Percentiles rank a stretch among this genome's conserved stretches.
phyloP scores from a whole-genome alignment of 2,797 vertebrate species.

The Simalia tracyae region DNA sequence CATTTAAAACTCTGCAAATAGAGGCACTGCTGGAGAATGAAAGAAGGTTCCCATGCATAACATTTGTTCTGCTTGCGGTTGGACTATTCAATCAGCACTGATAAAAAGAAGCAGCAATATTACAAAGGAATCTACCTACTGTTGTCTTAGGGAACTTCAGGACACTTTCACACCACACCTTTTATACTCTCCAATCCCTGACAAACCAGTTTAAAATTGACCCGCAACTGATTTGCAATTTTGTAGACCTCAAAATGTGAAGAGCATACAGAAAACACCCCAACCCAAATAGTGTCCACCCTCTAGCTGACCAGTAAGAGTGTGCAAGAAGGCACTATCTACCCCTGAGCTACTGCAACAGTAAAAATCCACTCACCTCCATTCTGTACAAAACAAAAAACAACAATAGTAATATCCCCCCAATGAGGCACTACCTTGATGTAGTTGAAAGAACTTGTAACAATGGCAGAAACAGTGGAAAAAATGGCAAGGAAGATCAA shows the following conservation, averaged over 20 bases:
- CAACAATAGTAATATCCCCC: too few species aligned
- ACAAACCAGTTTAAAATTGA: not conserved
- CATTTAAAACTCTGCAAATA: not conserved
- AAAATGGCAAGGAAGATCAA: too few species aligned
- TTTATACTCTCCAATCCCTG: not conserved
- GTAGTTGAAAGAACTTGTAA: too few species aligned
- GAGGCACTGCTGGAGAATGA: accelerated
- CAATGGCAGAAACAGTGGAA: too few species aligned
- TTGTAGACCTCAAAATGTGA: too few species aligned
- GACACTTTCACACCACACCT: not conserved
- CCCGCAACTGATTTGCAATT: not conserved
- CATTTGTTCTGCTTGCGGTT: not conserved
- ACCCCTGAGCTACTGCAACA: too few species aligned
- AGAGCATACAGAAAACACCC: too few species aligned
- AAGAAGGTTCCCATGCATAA: not conserved
- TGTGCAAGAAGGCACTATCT: too few species aligned
- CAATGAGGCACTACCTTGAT: too few species aligned
- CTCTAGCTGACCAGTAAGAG: too few species aligned
- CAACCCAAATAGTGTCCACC: too few species aligned
- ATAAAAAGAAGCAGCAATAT: not conserved
- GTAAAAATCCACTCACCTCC: not conserved
- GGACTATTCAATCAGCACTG: not conserved
- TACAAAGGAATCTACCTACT: not conserved
- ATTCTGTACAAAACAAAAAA: not conserved
- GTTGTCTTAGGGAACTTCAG: not conserved